A percentile compares a stretch with the other conserved stretches of the same genome.
phyloP scores from a whole-genome alignment of 1,140 invertebrate species.

The Drosophila takahashii region DNA sequence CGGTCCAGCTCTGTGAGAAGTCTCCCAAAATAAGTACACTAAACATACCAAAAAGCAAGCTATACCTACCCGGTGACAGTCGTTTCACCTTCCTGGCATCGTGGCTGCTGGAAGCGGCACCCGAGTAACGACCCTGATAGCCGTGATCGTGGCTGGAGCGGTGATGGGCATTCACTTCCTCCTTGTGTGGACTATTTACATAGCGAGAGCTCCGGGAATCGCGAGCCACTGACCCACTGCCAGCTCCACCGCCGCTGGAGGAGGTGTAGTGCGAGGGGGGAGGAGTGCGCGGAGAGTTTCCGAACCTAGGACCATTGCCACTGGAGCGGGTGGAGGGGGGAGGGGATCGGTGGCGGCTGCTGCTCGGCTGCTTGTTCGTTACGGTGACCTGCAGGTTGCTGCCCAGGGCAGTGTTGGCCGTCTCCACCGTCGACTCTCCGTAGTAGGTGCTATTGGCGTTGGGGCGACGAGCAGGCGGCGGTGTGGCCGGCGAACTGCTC shows the following conservation, averaged over 20 bases:
- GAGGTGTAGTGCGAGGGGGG: slow-evolving; percentile 66
- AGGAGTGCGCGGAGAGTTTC: slow-evolving; percentile 76
- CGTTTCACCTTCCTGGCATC: slow-evolving; percentile 63
- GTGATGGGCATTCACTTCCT: slow-evolving; percentile 65
- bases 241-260: slow-evolving; percentile 24
- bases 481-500: slow-evolving; percentile 87
- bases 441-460: slow-evolving; percentile 60
- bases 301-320: slow-evolving; percentile 59
- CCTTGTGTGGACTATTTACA: slow-evolving; percentile 70
- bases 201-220: slow-evolving; percentile 70
- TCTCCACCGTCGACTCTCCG: slow-evolving; percentile 32
- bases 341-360: slow-evolving; percentile 68
- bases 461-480: slow-evolving; percentile 73
- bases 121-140: slow-evolving; percentile 63
- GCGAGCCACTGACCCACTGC: slow-evolving; percentile 20
- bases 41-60: background rate
- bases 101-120: slow-evolving; percentile 28
- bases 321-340: slow-evolving; percentile 46
- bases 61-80: slow-evolving; percentile 61
- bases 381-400: slow-evolving; percentile 75
- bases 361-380: slow-evolving; percentile 61
- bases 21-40: background rate
- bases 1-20: slow-evolving; percentile 59
- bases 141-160: slow-evolving; percentile 51
- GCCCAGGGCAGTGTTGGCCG: slow-evolving; percentile 40